phyloP scores from a whole-genome alignment of 30 jellyfish, hydroid and myxozoan species.

The Chrysaora quinquecirrha region DNA sequence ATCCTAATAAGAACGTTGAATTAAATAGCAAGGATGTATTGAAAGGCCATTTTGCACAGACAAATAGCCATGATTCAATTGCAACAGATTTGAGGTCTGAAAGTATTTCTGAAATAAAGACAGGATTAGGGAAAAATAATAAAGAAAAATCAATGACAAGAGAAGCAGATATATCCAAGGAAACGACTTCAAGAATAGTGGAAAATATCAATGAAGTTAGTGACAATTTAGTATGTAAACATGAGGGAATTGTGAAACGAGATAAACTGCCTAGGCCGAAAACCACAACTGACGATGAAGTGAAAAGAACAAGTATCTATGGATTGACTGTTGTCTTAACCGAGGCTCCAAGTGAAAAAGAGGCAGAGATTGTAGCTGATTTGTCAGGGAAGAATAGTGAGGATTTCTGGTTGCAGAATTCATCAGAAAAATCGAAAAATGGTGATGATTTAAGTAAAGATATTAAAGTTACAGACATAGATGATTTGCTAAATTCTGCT shows the following conservation, averaged over 20 bases:
- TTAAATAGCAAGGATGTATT: neutral
- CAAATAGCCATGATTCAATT: neutral
- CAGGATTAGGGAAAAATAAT: neutral
- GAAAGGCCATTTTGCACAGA: neutral
- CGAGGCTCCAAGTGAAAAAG: conserved; percentile 25
- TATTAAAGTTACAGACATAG: conserved; percentile 43
- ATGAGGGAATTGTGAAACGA: neutral
- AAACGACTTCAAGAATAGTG: neutral
- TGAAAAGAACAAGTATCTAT: conserved; percentile 44
- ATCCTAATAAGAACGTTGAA: neutral
- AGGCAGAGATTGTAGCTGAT: neutral
- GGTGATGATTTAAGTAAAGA: neutral
- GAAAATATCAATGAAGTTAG: too few relatives aligned
- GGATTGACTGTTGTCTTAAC: conserved; percentile 53
- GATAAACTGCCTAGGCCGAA: too few relatives aligned
- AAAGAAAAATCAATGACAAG: neutral
- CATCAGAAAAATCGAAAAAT: neutral
- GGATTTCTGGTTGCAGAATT: conserved; percentile 44
- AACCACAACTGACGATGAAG: conserved; percentile 20
- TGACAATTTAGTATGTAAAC: too few relatives aligned
- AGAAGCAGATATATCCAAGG: too few relatives aligned
- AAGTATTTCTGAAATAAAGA: neutral
- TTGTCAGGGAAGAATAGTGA: conserved; percentile 3
- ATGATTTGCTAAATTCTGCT: conserved; percentile 24
- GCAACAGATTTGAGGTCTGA: neutral